Base-by-base conservation (phyloP, 2,888 invertebrate genomes). In the Leistus spinibarbis region DNA sequence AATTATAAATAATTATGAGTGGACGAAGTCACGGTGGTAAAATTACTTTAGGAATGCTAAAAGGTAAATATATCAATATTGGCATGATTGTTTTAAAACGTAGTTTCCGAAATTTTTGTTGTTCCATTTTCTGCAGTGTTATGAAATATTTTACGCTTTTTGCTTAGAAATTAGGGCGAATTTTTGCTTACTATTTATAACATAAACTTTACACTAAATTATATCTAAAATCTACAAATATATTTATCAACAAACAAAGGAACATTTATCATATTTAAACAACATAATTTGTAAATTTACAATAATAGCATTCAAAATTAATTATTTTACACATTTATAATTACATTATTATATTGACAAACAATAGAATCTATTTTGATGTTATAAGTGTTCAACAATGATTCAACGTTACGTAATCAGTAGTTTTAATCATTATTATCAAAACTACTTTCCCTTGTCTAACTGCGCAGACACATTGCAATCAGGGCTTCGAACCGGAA, bases 31-130 rank as follows among this genome's bases (percentile, higher is more conserved):
- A 83, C 77, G 80, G 80, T 80, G 82, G 82, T 81, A 85, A 85
- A 84, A 82, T 84, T 78, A 83, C 84, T 72, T 81, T 85, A 80
- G 84, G 84, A 80, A 85, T 84, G 84, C 79, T 85, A 80, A 85
- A 84, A 85, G 85, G 85, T 85, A 85, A 83, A 79, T 40, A 40
- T 10, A 40, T 5, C 7, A 2, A 40, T 40, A 40, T 40, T 40
- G 40, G 40, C 40, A 40, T 40, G 40, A 13, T 40, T 40, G 4
- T 40, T 40, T 40, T 2, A 40, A 40, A 40, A 40, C 40, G 40
- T 40, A 40, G 40, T 40, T 4, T 4, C 7, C 7, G 1, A 40
- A 40, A 40, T 10, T 40, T 1, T 24, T 40, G 13, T 40, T 40
- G 13, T 4, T 40, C 13, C 40, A 5, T 40, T 40, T 40, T 1